Evolutionary conservation across 2,797 vertebrate species (phyloP), one percentile per base, ranked within the genome.

Genomic region (Vultur gryphus): DNA sequence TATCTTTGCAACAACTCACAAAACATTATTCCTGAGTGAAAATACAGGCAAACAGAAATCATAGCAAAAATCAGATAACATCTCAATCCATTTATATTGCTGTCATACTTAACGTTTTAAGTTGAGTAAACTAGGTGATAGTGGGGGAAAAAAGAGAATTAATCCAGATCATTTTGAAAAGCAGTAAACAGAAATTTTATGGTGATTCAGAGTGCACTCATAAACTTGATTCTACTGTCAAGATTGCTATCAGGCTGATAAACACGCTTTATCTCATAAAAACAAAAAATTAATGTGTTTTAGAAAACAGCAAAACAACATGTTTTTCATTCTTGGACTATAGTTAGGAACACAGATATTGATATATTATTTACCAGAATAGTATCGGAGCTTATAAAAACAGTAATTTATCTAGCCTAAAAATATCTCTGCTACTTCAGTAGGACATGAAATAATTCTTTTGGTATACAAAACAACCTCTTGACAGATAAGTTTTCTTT

Each of bases 191-290:
- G 28, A n/a, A 81, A 83, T 83, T 58, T 71, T 39, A 15, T 73
- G 70, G 51, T 93, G 95, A 93, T 76, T 93, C 93, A 95, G 71
- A 92, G 44, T 37, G 48, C 20, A 28, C 46, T 80, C 65, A 89
- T 91, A 80, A 83, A 44, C 49, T 73, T 67, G 26, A 17, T 84
- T 88, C 41, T 90, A 13, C 49, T 71, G 52, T 80, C 81, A 85
- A 87, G 87, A 92, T 85, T 89, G 52, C 31, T 76, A 78, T 93
- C 59, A 26, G 71, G 48, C 59, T 73, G 59, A 84, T 72, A 92
- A 94, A 84, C 28, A 58, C 6, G 1, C 61, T 87, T 90, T 76
- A 85, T 90, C 82, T 72, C 72, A 57, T 39, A 89, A 65, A 92
- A 64, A 0, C 11, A 49, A 62, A 80, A 93, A 92, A 49, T 51